These are phyloP conservation scores for Leptodactylus fallax DNA, from an alignment of 2,797 vertebrate genomes.

Conservation along the genomic window DNA sequence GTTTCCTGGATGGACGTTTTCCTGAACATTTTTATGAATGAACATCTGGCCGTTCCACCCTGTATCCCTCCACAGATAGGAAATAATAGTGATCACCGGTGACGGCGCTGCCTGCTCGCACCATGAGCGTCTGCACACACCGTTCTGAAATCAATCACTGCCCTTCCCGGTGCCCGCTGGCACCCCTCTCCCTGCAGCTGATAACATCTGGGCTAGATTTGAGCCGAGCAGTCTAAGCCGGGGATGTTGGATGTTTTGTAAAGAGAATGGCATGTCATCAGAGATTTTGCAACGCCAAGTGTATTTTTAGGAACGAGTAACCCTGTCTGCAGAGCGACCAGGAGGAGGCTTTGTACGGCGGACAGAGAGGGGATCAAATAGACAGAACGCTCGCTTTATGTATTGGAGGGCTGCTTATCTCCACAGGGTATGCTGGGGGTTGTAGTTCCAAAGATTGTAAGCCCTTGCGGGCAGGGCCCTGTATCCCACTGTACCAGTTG, in stretches of 20 bases:
- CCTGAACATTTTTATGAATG: background rate
- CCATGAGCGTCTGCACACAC: background rate
- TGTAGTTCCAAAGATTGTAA: too few species aligned
- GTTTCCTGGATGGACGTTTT: background rate
- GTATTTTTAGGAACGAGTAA: conserved; percentile 58
- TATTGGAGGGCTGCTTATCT: background rate
- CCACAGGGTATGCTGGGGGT: background rate
- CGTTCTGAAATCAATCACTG: conserved; percentile 65
- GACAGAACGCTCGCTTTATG: too few species aligned
- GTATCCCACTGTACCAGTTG: too few species aligned
- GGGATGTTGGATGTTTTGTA: conserved; percentile 61
- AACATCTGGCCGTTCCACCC: background rate
- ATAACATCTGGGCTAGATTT: conserved; percentile 66
- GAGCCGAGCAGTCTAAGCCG: conserved; percentile 63
- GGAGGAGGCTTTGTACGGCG: background rate
- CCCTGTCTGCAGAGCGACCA: background rate
- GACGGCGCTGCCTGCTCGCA: background rate
- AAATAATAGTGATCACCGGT: background rate
- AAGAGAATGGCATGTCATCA: conserved; percentile 54
- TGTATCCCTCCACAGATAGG: background rate
- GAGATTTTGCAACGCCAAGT: conserved; percentile 65
- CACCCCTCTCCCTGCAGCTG: conserved; percentile 37
- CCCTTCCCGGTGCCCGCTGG: conserved; percentile 52
- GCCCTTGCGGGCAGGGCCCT: too few species aligned
- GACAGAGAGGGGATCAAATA: background rate